phyloP scores from a whole-genome alignment of 2,797 vertebrate species.

The Eurystomus glaucurus region DNA sequence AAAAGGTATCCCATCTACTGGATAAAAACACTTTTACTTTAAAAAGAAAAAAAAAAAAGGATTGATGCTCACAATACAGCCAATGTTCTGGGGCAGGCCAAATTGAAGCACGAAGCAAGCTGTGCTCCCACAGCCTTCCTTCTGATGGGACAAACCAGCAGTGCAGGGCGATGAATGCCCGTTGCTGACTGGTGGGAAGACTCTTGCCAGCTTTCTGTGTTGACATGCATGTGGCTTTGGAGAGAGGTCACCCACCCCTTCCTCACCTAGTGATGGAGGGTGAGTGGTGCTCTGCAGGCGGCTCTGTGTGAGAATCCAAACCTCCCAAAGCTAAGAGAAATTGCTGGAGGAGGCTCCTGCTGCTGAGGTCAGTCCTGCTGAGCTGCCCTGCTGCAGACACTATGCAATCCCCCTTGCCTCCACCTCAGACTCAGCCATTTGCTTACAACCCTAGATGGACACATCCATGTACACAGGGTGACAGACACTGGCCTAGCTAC shows the following conservation, averaged over 20 bases:
- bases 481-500: not conserved
- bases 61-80: not conserved
- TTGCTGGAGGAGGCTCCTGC: not conserved
- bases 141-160: not conserved
- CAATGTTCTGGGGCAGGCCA: not conserved
- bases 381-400: accelerated
- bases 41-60: not conserved
- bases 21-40: not conserved
- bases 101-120: not conserved
- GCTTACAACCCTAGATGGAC: accelerated
- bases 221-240: accelerated
- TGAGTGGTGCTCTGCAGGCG: accelerated
- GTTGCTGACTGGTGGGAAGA: not conserved
- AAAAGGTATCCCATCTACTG: not conserved
- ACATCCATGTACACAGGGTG: accelerated
- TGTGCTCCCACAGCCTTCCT: not conserved
- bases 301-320: not conserved
- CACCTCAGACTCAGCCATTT: accelerated
- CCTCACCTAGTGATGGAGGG: not conserved
- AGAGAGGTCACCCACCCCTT: not conserved
- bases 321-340: not conserved
- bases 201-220: not conserved
- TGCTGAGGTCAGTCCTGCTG: accelerated
- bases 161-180: not conserved
- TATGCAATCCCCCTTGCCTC: not conserved